phyloP scores from a whole-genome alignment of 2,797 vertebrate species.

The Peromyscus eremicus region DNA sequence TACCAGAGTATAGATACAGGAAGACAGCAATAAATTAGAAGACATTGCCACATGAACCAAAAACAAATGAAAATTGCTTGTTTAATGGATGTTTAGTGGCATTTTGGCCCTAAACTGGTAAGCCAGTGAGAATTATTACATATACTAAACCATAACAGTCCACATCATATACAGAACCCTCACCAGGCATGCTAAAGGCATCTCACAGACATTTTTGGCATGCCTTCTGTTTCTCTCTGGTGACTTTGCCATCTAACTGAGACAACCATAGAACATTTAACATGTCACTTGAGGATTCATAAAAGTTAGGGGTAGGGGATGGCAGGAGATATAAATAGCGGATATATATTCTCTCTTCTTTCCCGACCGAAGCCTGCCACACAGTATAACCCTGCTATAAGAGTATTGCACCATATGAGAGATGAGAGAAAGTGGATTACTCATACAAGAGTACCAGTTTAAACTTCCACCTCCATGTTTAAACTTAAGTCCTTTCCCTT shows the following conservation, averaged over 20 bases:
- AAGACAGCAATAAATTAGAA: conserved; percentile 54
- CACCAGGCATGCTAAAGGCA: not conserved
- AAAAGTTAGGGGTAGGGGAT: not conserved
- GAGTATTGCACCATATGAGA: not conserved
- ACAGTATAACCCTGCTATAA: not conserved
- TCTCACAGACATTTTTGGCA: not conserved
- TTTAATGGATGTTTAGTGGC: conserved; percentile 7
- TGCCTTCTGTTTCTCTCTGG: not conserved
- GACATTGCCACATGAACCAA: not conserved
- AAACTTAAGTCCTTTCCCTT: conserved; percentile 33
- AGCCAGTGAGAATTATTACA: conserved; percentile 2
- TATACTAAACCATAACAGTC: not conserved
- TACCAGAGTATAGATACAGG: conserved; percentile 34
- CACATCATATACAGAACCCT: not conserved
- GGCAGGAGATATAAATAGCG: not conserved
- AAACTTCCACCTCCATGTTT: not conserved
- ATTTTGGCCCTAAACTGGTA: conserved; percentile 11
- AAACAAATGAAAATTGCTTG: conserved; percentile 46
- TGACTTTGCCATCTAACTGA: not conserved
- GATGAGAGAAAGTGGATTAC: not conserved
- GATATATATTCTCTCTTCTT: conserved; percentile 33
- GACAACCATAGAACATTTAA: not conserved
- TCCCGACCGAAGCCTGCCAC: conserved; percentile 12
- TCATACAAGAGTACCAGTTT: conserved; percentile 39
- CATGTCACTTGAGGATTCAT: not conserved